Percentiles rank a stretch among this genome's conserved stretches.
Conservation (phyloP, 1,140 invertebrate species). For the Lasioglossum baleicum region DNA sequence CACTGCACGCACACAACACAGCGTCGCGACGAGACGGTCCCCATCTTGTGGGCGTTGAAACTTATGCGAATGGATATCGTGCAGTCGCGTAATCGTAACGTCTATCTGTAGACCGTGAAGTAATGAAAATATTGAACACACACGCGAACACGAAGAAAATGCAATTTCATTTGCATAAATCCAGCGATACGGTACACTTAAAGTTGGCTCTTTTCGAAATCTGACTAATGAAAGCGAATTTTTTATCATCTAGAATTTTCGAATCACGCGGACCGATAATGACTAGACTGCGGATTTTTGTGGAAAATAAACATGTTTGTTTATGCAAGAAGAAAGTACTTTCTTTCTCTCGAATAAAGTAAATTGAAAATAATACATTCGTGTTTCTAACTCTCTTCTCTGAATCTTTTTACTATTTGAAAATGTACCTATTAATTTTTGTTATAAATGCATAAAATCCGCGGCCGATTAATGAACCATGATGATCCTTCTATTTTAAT, state of each 20-base stretch:
- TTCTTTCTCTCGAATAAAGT: no score
- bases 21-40: background rate
- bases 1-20: background rate
- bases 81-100: constrained; percentile 11
- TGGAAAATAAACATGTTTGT: no score
- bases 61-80: constrained; percentile 2
- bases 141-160: constrained; percentile 31
- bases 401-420: no score
- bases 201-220: constrained; percentile 7
- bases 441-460: no score
- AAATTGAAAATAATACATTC: no score
- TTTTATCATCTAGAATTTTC: background rate
- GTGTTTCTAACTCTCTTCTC: no score
- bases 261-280: no score
- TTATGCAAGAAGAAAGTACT: no score
- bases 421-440: no score
- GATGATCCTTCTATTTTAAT: no score
- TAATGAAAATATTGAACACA: constrained; percentile 41
- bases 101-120: background rate
- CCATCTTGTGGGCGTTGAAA: background rate
- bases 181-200: background rate
- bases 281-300: no score
- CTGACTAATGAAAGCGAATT: background rate
- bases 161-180: constrained; percentile 32
- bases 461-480: no score